Evolutionary conservation across 2,888 invertebrate genomes (phyloP).

Genomic region (Bursaphelenchus okinawaensis): DNA sequence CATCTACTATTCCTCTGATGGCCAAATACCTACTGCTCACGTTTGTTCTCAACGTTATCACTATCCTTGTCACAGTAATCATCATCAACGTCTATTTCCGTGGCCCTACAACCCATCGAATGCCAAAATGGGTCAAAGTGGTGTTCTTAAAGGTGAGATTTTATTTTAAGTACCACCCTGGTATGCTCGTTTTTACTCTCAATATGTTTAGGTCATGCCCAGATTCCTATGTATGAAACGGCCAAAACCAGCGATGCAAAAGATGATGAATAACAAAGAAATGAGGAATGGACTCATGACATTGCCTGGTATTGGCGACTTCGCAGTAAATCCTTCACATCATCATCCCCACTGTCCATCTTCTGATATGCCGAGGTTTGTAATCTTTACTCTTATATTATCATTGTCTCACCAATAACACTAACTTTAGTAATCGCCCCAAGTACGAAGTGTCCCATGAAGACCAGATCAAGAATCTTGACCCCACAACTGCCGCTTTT

Average conservation of each 20-base stretch:
- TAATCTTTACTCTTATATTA: background rate
- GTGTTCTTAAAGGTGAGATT: slow-evolving; percentile 70
- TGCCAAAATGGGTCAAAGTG: slow-evolving; percentile 78
- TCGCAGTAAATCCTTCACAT: slow-evolving; percentile 39
- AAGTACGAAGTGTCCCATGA: slow-evolving; percentile 45
- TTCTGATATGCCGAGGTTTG: slow-evolving; percentile 19
- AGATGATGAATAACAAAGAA: slow-evolving; percentile 17
- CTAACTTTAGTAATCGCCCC: background rate
- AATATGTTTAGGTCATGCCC: slow-evolving; percentile 71
- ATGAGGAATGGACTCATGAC: slow-evolving; percentile 29
- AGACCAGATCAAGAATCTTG: slow-evolving; percentile 59
- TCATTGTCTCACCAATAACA: no score
- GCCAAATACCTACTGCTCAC: slow-evolving; percentile 98
- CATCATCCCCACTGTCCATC: slow-evolving; percentile 48
- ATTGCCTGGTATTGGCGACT: slow-evolving; percentile 46
- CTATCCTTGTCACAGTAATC: slow-evolving; percentile 95
- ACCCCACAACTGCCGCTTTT: slow-evolving; percentile 67
- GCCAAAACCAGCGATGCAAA: slow-evolving; percentile 62
- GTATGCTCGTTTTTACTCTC: background rate
- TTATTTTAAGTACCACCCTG: slow-evolving; percentile 81
- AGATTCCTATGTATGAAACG: slow-evolving; percentile 87
- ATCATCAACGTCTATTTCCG: slow-evolving; percentile 99
- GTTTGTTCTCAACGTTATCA: slow-evolving; percentile 99
- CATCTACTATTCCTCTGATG: slow-evolving; percentile 78
- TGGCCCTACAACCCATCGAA: slow-evolving; percentile 91